Percentiles rank a stretch among this genome's conserved stretches.
Conservation (phyloP, 2,113 vertebrate genomes). For the Gadus macrocephalus region DNA sequence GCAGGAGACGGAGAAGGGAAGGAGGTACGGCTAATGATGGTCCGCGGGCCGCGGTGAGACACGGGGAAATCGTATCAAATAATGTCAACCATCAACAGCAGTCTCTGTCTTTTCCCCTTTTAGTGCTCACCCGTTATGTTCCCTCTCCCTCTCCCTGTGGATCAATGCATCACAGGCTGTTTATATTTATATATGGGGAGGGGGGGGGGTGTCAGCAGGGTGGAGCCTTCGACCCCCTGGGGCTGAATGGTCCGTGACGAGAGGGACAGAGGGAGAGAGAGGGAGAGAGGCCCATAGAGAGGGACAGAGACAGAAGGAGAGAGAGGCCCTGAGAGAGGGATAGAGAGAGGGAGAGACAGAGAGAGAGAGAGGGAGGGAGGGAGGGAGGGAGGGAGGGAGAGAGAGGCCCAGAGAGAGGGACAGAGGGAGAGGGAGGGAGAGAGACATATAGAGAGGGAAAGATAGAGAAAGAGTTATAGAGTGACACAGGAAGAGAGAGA, state of each 20-base stretch:
- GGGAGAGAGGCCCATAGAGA: not conserved
- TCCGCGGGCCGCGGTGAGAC: constrained; percentile 67
- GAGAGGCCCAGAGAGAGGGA: not conserved
- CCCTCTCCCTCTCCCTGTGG: not conserved
- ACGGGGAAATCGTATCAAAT: constrained; percentile 53
- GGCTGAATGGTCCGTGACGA: no score
- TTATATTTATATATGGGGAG: no score
- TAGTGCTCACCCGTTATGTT: not conserved
- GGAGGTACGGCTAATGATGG: constrained; percentile 72
- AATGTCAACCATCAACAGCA: constrained; percentile 41
- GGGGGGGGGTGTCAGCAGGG: no score
- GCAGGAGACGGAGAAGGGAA: constrained; percentile 41
- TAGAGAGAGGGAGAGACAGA: not conserved
- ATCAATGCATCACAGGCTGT: not conserved
- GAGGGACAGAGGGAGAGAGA: not conserved
- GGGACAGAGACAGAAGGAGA: not conserved
- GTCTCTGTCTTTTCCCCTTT: constrained; percentile 22
- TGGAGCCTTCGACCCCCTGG: no score
- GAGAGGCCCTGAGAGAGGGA: not conserved
- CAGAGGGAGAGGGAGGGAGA: not conserved
- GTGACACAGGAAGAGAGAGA: not conserved
- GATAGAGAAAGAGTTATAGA: not conserved
- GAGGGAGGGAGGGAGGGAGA: constrained; percentile 6
- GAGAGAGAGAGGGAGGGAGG: not conserved
- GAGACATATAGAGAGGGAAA: not conserved